Evolutionary conservation across 2,113 vertebrate species (phyloP).

Genomic region (Tyrannus savana): DNA sequence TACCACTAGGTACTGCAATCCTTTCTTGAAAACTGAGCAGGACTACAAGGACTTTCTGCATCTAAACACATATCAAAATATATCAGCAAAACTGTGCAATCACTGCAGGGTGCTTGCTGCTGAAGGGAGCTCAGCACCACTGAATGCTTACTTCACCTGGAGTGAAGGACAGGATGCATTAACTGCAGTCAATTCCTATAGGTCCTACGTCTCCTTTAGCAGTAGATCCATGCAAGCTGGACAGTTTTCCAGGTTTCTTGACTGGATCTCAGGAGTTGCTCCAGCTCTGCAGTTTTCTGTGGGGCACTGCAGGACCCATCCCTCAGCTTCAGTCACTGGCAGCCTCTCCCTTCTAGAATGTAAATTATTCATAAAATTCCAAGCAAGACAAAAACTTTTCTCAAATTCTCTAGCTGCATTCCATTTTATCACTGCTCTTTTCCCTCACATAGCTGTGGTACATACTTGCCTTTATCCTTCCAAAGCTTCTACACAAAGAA

Average conservation of each 20-base stretch:
- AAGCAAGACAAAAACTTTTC: neutral
- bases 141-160: neutral
- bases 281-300: neutral
- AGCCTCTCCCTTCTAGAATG: neutral
- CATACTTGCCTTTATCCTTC: constrained; percentile 2
- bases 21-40: neutral
- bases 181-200: neutral
- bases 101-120: neutral
- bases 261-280: neutral
- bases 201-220: neutral
- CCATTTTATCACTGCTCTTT: neutral
- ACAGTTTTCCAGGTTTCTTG: neutral
- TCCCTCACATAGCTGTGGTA: neutral
- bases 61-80: neutral
- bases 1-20: neutral
- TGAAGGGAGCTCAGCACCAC: neutral
- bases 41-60: neutral
- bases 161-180: neutral
- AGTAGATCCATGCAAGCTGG: neutral
- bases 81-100: neutral
- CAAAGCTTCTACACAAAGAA: neutral
- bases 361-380: neutral
- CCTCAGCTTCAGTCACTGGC: neutral
- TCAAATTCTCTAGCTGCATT: neutral
- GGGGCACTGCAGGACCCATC: neutral